These are phyloP conservation scores for Promerops cafer DNA, from an alignment of 2,113 vertebrate genomes.

Conservation along the genomic window DNA sequence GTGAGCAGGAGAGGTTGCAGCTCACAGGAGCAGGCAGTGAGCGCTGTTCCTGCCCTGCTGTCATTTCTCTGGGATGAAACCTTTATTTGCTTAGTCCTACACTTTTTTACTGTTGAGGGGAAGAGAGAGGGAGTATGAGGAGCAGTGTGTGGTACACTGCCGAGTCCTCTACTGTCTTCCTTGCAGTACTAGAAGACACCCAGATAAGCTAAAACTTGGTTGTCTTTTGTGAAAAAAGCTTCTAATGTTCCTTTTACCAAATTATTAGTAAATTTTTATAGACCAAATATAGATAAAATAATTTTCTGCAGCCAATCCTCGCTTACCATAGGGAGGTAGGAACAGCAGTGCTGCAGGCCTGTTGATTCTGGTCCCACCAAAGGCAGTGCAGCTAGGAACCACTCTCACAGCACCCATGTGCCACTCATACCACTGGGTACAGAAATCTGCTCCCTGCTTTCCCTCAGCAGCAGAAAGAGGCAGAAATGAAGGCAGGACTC, in stretches of 20 bases:
- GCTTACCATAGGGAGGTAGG: background rate
- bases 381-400: background rate
- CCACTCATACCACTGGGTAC: fast-evolving
- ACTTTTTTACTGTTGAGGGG: background rate
- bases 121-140: background rate
- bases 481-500: background rate
- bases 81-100: background rate
- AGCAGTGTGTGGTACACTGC: background rate
- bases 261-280: background rate
- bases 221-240: background rate
- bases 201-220: background rate
- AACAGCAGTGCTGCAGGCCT: fast-evolving
- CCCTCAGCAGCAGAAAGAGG: background rate
- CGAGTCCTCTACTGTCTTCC: background rate
- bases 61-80: background rate
- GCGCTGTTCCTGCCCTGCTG: background rate
- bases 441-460: background rate
- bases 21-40: background rate
- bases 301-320: background rate
- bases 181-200: background rate
- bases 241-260: background rate
- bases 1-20: background rate
- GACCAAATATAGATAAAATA: background rate
- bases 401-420: background rate
- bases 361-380: background rate